Conservation (phyloP, 2,113 vertebrate genomes). For the Phocoena phocoena region DNA sequence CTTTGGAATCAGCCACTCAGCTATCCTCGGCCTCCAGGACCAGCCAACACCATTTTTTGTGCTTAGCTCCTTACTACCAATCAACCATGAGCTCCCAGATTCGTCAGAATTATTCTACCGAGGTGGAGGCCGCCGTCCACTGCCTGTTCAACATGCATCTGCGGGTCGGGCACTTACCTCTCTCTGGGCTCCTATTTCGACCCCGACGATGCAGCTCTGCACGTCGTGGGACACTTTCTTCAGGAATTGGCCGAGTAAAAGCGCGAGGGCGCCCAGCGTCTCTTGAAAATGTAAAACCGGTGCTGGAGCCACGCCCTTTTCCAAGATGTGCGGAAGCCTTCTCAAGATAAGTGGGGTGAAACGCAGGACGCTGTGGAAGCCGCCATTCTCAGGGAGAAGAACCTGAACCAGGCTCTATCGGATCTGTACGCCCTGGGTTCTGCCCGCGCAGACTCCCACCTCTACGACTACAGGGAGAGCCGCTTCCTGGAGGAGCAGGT, state of each 20-base stretch:
- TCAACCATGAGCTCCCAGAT: background rate
- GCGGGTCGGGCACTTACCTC: background rate
- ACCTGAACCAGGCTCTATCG: background rate
- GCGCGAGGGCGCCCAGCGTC: background rate
- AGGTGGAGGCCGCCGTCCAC: background rate
- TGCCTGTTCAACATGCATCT: background rate
- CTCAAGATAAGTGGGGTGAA: background rate
- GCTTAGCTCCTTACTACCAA: background rate
- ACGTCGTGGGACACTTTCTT: background rate
- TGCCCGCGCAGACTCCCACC: fast-evolving
- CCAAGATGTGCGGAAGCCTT: background rate
- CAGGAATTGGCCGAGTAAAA: background rate
- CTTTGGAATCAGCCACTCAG: background rate
- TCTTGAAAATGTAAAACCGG: background rate
- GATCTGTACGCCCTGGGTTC: background rate
- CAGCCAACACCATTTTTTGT: background rate
- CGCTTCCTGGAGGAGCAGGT: background rate
- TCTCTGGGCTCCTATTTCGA: background rate
- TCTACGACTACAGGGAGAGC: background rate
- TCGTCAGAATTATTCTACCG: background rate
- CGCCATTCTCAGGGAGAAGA: background rate
- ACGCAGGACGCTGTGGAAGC: background rate
- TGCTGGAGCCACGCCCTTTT: background rate
- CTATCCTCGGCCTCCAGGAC: background rate
- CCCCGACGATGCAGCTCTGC: background rate